Conservation (phyloP, 2,888 invertebrate species). For the Heliconius hortense region DNA sequence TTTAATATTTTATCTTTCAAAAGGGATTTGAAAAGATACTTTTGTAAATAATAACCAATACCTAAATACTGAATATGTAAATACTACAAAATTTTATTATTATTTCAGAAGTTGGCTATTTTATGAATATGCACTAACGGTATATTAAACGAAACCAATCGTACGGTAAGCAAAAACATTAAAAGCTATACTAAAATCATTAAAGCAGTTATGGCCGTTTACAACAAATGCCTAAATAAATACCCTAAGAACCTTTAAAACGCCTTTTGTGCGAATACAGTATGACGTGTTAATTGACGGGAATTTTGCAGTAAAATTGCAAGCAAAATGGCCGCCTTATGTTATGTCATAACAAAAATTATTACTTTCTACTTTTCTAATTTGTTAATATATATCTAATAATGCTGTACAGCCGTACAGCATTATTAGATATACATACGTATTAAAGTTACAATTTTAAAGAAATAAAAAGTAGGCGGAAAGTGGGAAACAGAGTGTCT, state of each 20-base stretch:
- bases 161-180: slow-evolving; percentile 40
- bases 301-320: slow-evolving; percentile 58
- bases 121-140: neutral
- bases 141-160: slow-evolving; percentile 30
- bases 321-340: slow-evolving; percentile 53
- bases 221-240: slow-evolving; percentile 57
- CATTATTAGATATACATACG: neutral
- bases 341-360: slow-evolving; percentile 52
- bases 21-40: too few species aligned
- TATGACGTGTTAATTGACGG: slow-evolving; percentile 74
- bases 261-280: slow-evolving; percentile 65
- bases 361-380: slow-evolving; percentile 50
- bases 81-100: neutral
- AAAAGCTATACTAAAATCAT: slow-evolving; percentile 55
- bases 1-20: too few species aligned
- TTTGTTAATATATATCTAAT: neutral
- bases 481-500: neutral
- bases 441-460: neutral
- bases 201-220: slow-evolving; percentile 59
- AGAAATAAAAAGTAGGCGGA: neutral
- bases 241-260: slow-evolving; percentile 61
- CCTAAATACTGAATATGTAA: neutral
- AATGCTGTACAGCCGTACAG: slow-evolving; percentile 2
- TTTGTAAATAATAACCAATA: too few species aligned
- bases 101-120: neutral